A percentile compares a stretch with the other conserved stretches of the same genome.
Evolutionary conservation across 1,140 invertebrate species (phyloP).

Genomic region (Coelopa frigida): DNA sequence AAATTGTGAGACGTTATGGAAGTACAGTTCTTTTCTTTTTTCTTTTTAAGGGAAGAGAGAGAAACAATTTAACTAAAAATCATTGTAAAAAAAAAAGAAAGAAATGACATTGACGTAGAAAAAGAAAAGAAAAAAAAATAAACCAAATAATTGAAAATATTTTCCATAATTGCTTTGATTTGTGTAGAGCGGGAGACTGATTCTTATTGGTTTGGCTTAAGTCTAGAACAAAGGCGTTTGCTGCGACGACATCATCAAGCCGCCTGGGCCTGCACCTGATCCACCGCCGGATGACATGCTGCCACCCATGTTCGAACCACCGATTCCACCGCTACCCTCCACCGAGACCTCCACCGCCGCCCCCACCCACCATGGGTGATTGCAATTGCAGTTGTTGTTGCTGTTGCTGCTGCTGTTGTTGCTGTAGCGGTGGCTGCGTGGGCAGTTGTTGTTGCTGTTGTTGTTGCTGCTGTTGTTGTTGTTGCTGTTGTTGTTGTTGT

Average conservation of each 20-base stretch:
- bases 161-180: neutral
- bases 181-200: no score
- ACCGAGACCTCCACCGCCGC: constrained; percentile 4
- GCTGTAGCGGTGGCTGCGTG: constrained; percentile 17
- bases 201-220: neutral
- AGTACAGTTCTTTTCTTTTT: no score
- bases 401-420: constrained; percentile 18
- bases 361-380: constrained; percentile 9
- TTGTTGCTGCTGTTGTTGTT: constrained; percentile 12
- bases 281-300: neutral
- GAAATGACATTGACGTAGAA: no score
- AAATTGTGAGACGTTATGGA: no score
- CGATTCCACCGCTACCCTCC: constrained; percentile 1
- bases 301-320: neutral
- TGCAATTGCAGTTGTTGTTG: constrained; percentile 8
- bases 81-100: no score
- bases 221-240: constrained; percentile 14
- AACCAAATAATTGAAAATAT: neutral
- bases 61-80: no score
- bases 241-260: constrained; percentile 19
- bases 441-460: constrained; percentile 5
- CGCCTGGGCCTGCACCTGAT: constrained; percentile 10
- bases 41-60: no score
- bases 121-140: constrained; percentile 9
- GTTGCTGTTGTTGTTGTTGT: constrained; percentile 26